Evolutionary conservation across 2,888 invertebrate genomes (phyloP).

Genomic region (Microplitis manilae): DNA sequence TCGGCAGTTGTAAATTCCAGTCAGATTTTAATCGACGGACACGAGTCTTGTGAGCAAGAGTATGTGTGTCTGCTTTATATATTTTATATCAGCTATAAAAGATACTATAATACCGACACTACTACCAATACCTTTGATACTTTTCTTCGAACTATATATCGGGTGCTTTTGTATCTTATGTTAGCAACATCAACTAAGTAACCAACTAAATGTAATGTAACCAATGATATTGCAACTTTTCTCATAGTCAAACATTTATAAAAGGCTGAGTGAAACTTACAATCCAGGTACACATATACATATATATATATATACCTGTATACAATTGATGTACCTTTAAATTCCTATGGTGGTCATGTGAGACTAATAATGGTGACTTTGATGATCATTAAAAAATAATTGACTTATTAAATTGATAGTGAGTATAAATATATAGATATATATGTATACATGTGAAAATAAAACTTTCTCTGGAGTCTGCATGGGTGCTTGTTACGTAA

Average conservation of each 20-base stretch:
- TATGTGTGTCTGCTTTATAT: no score
- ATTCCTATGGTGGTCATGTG: not conserved
- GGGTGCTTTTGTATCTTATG: not conserved
- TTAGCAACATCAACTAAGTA: not conserved
- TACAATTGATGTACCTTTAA: not conserved
- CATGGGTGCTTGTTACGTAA: not conserved
- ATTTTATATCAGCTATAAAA: not conserved
- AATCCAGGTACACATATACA: not conserved
- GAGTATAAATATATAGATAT: not conserved
- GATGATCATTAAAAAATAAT: conserved; percentile 20
- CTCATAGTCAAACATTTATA: not conserved
- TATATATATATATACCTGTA: not conserved
- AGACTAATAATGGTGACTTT: not conserved
- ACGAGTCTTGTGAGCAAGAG: conserved; percentile 36
- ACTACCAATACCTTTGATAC: not conserved
- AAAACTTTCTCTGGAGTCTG: not conserved
- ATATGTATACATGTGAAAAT: not conserved
- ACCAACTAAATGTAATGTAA: not conserved
- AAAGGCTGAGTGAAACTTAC: conserved; percentile 5
- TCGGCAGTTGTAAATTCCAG: conserved; percentile 55
- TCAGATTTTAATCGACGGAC: conserved; percentile 55
- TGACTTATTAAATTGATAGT: conserved; percentile 10
- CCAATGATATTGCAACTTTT: conserved; percentile 9
- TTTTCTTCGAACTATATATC: conserved; percentile 1
- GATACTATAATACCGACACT: not conserved